Base-by-base conservation (phyloP, 2,797 vertebrate species). In the Artibeus lituratus region DNA sequence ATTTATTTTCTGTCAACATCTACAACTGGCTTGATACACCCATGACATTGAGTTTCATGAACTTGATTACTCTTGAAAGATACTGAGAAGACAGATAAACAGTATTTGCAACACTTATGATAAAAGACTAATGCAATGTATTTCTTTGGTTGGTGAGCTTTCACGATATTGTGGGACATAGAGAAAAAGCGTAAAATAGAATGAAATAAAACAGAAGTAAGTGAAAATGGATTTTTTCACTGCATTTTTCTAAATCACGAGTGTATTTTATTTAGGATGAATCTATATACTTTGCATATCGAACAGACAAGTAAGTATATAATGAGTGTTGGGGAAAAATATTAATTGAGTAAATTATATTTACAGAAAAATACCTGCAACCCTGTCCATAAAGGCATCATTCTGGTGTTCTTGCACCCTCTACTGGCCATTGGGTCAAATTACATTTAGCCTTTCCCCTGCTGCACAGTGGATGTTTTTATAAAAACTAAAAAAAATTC, bases 341-440 rank as follows among this genome's bases (percentile, higher is more conserved):
- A 93, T 65, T 81, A 76, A 65, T 53, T 69, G 65, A 91, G 77
- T 80, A 47, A 29, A 86, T 88, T 81, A 91, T 89, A 5, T 42
- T 90, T 80, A 42, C 74, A 72, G 92, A 92, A 88, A 91, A 85
- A 37, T 10, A n/a, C 12, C 57, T 15, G 44, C 3, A 62, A 3
- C 3, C 0, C 57, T 19, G 70, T 37, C 62, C 80, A 72, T 59
- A 39, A 83, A 94, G 22, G 72, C 87, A 87, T 15, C 65, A 37
- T 53, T 85, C 62, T 97, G 87, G 80, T 94, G 57, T 93, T 98
- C 26, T 96, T 82, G 83, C 37, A 11, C 97, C 83, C 80, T 62
- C 3, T 97, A 83, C 89, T 96, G 94, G 73, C 55, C 87, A 95
- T 47, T 84, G 29, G 35, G 84, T 32, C 57, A 88, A 96, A 94